Conservation (phyloP, 2,888 invertebrate genomes). For the Hololepta plana region DNA sequence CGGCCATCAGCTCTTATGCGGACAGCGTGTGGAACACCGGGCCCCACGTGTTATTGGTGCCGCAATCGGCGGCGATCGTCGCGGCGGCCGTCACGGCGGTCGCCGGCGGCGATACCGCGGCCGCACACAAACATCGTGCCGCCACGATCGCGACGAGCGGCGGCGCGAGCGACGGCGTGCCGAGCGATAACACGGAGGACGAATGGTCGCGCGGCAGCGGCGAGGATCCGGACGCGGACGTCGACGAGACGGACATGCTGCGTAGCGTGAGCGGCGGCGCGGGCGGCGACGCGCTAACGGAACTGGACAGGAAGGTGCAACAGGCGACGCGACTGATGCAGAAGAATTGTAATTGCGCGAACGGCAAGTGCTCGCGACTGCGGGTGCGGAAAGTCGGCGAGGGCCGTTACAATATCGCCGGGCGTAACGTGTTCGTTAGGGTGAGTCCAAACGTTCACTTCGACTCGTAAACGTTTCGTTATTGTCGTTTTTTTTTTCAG, state of each 20-base stretch:
- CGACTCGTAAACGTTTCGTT: background rate
- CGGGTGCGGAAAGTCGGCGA: constrained; percentile 69
- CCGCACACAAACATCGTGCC: background rate
- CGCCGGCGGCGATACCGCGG: constrained; percentile 8
- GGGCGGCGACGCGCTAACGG: constrained; percentile 31
- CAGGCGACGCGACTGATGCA: constrained; percentile 53
- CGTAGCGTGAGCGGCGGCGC: constrained; percentile 9
- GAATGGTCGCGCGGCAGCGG: constrained; percentile 55
- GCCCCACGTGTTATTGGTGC: constrained; percentile 18
- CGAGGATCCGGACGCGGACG: constrained; percentile 45
- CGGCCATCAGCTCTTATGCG: constrained; percentile 21
- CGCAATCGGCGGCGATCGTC: constrained; percentile 10
- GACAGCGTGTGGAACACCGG: constrained; percentile 18
- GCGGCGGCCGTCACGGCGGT: constrained; percentile 7
- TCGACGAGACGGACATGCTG: constrained; percentile 19
- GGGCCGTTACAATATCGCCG: constrained; percentile 73
- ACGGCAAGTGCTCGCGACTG: constrained; percentile 51
- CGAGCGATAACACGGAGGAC: constrained; percentile 45
- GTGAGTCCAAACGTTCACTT: too few relatives aligned
- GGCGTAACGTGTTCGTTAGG: constrained; percentile 72
- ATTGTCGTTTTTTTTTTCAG: constrained; percentile 34
- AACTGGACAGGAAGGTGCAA: constrained; percentile 55
- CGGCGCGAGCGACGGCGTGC: constrained; percentile 37
- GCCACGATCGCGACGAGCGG: constrained; percentile 11
- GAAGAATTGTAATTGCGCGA: constrained; percentile 54